Base-by-base conservation (phyloP, 2,797 vertebrate genomes). In the Selene dorsalis region DNA sequence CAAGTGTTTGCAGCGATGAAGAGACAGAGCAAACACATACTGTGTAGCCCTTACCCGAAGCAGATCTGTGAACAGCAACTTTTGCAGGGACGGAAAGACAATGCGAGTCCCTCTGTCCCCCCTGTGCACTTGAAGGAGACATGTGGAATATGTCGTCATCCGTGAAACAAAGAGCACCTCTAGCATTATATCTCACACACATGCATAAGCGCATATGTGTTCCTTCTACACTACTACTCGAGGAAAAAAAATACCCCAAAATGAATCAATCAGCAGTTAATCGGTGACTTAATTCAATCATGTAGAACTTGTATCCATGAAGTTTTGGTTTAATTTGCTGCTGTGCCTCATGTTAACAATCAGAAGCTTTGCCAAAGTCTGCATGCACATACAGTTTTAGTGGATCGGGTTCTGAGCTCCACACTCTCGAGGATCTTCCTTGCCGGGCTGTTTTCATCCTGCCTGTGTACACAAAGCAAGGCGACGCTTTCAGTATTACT, bases 121-220 rank as follows among this genome's bases (percentile, higher is more conserved):
- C 68, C 56, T 64, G 79, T 85, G 84, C 80, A 82, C 84, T 85
- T 84, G 79, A 88, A 88, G 79, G 75, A 78, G 77, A 82, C 75
- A 77, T 78, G 50, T 53, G 78, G 65, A 77, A 30, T 38, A 41
- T 26, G 57, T 64, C 18, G 3, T 69, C 75, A 62, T 58, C 63
- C 68, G 41, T 73, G 41, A 75, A 85, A 90, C 79, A 72, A 84
- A 75, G 69, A 94, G 92, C 91, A 93, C 93, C 93, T 94, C 77
- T 87, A 88, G 71, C 85, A 68, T 77, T 78, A 69, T 28, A 20
- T 79, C 84, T 84, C 57, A 77, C 83, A 60, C 38, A 63, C 28
- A 39, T 7, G 69, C 48, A 39, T 35, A 8, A 61, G 58, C 55
- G 65, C 65, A 72, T 5, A n/a, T 52, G 3, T 48, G 20, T 48